Percentiles rank a stretch among this genome's conserved stretches.
These are phyloP conservation scores for Rhinolophus ferrumequinum DNA, from an alignment of 2,113 vertebrate genomes.

Conservation along the genomic window DNA sequence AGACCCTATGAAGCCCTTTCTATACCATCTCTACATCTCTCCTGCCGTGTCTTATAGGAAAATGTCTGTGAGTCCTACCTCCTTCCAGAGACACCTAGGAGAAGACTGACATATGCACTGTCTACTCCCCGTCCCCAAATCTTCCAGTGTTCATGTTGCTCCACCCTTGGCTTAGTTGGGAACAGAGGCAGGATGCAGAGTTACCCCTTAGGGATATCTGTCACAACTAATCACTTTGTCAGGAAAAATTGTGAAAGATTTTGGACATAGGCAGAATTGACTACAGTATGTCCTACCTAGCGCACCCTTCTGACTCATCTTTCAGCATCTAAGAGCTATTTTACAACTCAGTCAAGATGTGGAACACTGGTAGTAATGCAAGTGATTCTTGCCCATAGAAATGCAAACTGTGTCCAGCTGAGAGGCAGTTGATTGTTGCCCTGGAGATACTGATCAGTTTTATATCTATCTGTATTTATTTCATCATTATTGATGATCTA, in stretches of 20 bases:
- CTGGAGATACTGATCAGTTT: background rate
- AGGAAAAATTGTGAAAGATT: background rate
- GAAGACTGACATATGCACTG: background rate
- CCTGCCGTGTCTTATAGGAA: background rate
- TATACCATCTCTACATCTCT: background rate
- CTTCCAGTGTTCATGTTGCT: background rate
- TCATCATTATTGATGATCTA: background rate
- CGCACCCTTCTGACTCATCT: background rate
- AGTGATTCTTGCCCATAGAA: background rate
- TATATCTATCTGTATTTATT: background rate
- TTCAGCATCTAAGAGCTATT: background rate
- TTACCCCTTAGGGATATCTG: background rate
- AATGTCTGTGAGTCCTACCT: background rate
- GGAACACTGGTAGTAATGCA: background rate
- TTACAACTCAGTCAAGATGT: background rate
- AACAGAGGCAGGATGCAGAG: background rate
- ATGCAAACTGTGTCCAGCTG: background rate
- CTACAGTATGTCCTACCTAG: background rate
- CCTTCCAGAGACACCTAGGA: background rate
- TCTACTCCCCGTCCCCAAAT: background rate
- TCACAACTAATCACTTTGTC: background rate
- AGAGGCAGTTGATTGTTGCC: background rate
- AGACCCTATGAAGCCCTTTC: background rate
- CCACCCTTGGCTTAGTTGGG: background rate
- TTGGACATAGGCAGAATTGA: background rate